Conservation (phyloP, 2,113 vertebrate genomes). For the Monopterus albus region DNA sequence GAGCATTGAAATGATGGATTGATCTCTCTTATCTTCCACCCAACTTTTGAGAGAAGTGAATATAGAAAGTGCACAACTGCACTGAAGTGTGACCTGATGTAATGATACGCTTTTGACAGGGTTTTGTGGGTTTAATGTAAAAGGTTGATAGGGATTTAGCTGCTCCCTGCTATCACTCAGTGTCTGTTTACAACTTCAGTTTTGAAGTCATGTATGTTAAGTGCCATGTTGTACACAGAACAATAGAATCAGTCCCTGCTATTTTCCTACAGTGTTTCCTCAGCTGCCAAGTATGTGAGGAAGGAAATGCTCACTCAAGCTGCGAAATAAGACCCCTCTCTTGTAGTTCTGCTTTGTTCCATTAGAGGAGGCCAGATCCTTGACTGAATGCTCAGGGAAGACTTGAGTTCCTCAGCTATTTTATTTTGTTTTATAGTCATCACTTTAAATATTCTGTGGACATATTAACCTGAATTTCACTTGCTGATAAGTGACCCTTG, state of each 20-base stretch:
- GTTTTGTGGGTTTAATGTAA: background rate
- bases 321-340: constrained; percentile 36
- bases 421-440: constrained; percentile 81
- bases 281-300: constrained; percentile 14
- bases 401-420: constrained; percentile 87
- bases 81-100: background rate
- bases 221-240: constrained; percentile 66
- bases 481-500: constrained; percentile 82
- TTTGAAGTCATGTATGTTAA: constrained; percentile 58
- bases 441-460: constrained; percentile 83
- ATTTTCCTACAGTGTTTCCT: constrained; percentile 38
- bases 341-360: constrained; percentile 62
- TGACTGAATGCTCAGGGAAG: constrained; percentile 87
- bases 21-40: background rate
- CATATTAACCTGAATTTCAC: constrained; percentile 85
- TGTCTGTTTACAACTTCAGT: constrained; percentile 72
- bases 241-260: constrained; percentile 55
- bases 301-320: constrained; percentile 26
- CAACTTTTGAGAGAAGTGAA: background rate
- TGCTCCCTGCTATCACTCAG: constrained; percentile 44
- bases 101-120: background rate
- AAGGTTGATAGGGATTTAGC: constrained; percentile 15
- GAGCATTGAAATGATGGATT: background rate
- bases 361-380: constrained; percentile 60
- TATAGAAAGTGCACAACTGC: background rate